Evolutionary conservation across 1,140 invertebrate species (phyloP), one percentile per base, ranked within the genome.

Genomic region (Bombus pascuorum): DNA sequence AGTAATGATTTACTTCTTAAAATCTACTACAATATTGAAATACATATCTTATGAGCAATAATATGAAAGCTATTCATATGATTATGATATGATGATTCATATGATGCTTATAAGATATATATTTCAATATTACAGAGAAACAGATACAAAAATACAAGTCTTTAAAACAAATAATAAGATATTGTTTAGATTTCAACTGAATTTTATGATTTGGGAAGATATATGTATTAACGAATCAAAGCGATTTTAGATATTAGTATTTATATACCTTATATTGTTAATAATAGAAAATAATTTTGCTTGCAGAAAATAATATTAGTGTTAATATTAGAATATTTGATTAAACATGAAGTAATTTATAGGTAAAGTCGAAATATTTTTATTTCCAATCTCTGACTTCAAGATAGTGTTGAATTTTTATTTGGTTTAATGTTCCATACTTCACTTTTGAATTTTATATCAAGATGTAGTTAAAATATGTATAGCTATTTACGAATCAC

Each of bases 111-210:
- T 79, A 72, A 71, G 39, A 65, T 77, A 25, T 59, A 22, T 68
- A 82, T 75, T 39, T 34, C 37, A 62, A 80, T 76, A 12, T 87
- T 87, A 13, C 39, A 89, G 86, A 86, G 62, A 76, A 86, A 80
- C 57, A 86, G 81, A 74, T 79, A 22, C 18, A 12, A 62, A 86
- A 77, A 74, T 79, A 28, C 18, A 12, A 68, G 59, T 66, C 12
- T 62, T 53, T 10, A 72, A 77, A 86, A 83, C 32, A 73, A 76
- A 25, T 76, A 81, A 86, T 6, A 39, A 74, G 25, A n/a, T 78
- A 28, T 28, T 10, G 9, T 39, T 15, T 65, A 37, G 25, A 28
- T 71, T 13, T 42, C 12, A 39, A 72, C n/a, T 53, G 42, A 39
- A 57, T 25, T 47, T 47, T 28, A 78, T 22, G 47, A 71, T 62